Evolutionary conservation across 2,888 invertebrate species (phyloP), one percentile per base, ranked within the genome.

Genomic region (Drosophila anomalata): DNA sequence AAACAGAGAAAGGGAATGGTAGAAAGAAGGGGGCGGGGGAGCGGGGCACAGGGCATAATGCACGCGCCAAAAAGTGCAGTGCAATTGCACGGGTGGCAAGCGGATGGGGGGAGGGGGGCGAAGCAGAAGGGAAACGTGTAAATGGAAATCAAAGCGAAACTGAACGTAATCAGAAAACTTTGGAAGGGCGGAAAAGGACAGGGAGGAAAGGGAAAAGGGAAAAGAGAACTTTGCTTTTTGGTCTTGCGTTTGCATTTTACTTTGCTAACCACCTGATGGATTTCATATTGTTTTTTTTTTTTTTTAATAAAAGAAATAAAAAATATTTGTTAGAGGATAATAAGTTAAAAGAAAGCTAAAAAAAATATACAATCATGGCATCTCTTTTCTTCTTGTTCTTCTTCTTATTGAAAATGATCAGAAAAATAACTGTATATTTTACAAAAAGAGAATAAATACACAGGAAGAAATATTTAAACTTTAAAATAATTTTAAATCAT

Each of bases 21-120:
- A 36, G 8, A 29, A 9, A 9, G 20, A 7, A 9, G 14, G 11
- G 42, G 8, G 29, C 11, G n/a, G 44, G 4, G 24, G 29, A 2
- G 29, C 8, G 12, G 62, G 47, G 58, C 39, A 33, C 44, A 39
- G 36, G 48, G 63, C 39, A 44, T 33, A 60, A 61, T 76, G 60
- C 67, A 76, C 59, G 59, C 61, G 61, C 71, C 47, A 52, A 78
- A 77, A 69, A 39, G 54, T 69, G 71, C 69, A 69, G 29, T 60
- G 59, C 11, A 61, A 59, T 48, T 41, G 11, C 26, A 11, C 20
- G 26, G 26, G 59, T 17, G 26, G 17, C 72, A 46, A 48, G 31
- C 12, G 29, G 50, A 20, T 31, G 50, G 31, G 31, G 2, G 2
- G 24, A 17, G n/a, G 6, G 42, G 9, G 20, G 14, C 0, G 17